Evolutionary conservation across 1,140 invertebrate species (phyloP).

Genomic region (Diploscapter pachys): DNA sequence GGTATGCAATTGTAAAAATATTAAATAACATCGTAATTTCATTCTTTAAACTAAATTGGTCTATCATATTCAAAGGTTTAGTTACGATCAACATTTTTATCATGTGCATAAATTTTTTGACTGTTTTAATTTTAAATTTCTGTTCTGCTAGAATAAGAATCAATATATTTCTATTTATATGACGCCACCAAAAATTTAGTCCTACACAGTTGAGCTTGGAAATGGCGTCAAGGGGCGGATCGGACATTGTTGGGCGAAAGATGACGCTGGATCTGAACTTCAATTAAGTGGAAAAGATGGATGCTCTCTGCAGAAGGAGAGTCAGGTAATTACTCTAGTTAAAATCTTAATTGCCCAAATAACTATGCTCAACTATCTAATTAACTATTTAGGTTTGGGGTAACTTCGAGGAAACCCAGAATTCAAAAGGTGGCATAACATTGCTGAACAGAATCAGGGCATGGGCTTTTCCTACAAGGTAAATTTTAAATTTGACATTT

Average conservation of each 20-base stretch:
- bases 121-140: too few relatives aligned
- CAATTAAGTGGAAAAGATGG: slow-evolving; percentile 51
- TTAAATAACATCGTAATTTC: background rate
- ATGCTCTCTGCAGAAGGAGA: slow-evolving; percentile 47
- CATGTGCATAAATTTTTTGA: too few relatives aligned
- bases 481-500: background rate
- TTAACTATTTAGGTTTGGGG: slow-evolving; percentile 45
- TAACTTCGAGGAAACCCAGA: slow-evolving; percentile 42
- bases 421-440: slow-evolving; percentile 37
- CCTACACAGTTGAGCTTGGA: slow-evolving; percentile 53
- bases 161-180: background rate
- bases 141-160: slow-evolving; percentile 8
- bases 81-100: too few relatives aligned
- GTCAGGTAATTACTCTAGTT: background rate
- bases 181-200: slow-evolving; percentile 28
- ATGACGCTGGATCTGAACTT: slow-evolving; percentile 47
- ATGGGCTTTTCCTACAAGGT: slow-evolving; percentile 59
- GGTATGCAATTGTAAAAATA: slow-evolving; percentile 32
- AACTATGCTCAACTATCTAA: too few relatives aligned
- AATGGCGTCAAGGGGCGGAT: slow-evolving; percentile 49
- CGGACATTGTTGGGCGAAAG: slow-evolving; percentile 55
- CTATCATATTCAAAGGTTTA: too few relatives aligned
- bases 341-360: slow-evolving; percentile 4
- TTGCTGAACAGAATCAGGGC: slow-evolving; percentile 57
- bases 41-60: background rate